These are phyloP conservation scores for Drosophila suzukii DNA, from an alignment of 1,140 invertebrate genomes.

Conservation along the genomic window DNA sequence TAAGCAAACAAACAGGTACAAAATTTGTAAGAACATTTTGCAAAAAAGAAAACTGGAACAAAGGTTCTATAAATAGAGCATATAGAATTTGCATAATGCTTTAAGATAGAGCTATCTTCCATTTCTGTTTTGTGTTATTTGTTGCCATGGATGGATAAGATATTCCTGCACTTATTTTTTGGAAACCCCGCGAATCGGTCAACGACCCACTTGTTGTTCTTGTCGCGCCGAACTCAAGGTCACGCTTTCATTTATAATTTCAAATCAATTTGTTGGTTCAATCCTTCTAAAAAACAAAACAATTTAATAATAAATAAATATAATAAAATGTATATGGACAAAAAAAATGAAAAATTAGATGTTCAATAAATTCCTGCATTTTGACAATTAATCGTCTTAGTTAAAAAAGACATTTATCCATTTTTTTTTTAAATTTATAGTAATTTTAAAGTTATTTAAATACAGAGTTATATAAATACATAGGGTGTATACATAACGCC, in stretches of 20 bases:
- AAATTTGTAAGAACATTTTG: conserved; percentile 18
- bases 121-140: too few relatives aligned
- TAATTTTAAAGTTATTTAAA: too few relatives aligned
- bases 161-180: too few relatives aligned
- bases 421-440: too few relatives aligned
- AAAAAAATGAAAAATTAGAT: too few relatives aligned
- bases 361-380: too few relatives aligned
- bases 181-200: conserved; percentile 17
- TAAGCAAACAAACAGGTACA: conserved; percentile 26
- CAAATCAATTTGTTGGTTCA: background rate
- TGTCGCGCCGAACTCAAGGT: conserved; percentile 52
- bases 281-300: background rate
- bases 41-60: conserved; percentile 30
- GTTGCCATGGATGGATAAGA: background rate
- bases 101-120: background rate
- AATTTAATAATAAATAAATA: background rate
- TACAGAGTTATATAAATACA: too few relatives aligned
- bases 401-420: too few relatives aligned
- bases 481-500: too few relatives aligned
- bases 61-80: conserved; percentile 59
- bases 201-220: conserved; percentile 69
- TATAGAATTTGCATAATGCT: conserved; percentile 53
- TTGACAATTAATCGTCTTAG: too few relatives aligned
- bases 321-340: too few relatives aligned
- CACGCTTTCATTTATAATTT: conserved; percentile 21